These are phyloP conservation scores for Dryadula phaetusa DNA, from an alignment of 2,888 invertebrate species.

Conservation along the genomic window DNA sequence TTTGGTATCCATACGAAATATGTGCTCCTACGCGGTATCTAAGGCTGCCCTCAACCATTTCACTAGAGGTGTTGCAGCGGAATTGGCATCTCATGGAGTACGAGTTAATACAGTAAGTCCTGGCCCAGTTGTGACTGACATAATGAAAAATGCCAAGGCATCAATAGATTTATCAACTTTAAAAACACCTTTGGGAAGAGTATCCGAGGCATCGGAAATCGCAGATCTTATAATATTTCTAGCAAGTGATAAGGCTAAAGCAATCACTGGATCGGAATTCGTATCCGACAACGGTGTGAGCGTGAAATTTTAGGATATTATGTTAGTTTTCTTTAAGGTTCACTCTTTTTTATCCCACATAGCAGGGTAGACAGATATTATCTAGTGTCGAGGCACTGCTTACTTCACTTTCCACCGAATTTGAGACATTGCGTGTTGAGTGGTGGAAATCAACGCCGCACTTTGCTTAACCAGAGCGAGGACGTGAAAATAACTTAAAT, in stretches of 20 bases:
- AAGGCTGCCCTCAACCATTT: constrained; percentile 91
- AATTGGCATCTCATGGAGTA: constrained; percentile 82
- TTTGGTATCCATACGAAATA: constrained; percentile 16
- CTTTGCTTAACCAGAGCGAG: no score
- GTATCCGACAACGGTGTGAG: constrained; percentile 47
- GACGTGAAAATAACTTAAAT: no score
- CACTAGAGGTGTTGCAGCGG: constrained; percentile 87
- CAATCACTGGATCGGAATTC: constrained; percentile 50
- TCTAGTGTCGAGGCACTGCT: no score
- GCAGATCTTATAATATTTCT: constrained; percentile 52
- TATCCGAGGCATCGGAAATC: constrained; percentile 49
- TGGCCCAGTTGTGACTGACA: constrained; percentile 84
- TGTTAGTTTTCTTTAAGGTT: no score
- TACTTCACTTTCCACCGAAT: no score
- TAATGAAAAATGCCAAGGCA: constrained; percentile 65
- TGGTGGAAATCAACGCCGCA: no score
- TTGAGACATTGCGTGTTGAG: no score
- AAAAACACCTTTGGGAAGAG: constrained; percentile 41
- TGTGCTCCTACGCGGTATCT: constrained; percentile 84
- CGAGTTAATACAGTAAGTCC: constrained; percentile 88
- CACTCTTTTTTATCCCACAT: no score
- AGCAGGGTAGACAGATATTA: no score
- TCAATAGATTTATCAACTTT: neutral
- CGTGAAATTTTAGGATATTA: neutral
- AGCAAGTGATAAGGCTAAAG: constrained; percentile 50